Evolutionary conservation across 2,797 vertebrate species (phyloP), one percentile per base, ranked within the genome.

Genomic region (Avahi laniger): DNA sequence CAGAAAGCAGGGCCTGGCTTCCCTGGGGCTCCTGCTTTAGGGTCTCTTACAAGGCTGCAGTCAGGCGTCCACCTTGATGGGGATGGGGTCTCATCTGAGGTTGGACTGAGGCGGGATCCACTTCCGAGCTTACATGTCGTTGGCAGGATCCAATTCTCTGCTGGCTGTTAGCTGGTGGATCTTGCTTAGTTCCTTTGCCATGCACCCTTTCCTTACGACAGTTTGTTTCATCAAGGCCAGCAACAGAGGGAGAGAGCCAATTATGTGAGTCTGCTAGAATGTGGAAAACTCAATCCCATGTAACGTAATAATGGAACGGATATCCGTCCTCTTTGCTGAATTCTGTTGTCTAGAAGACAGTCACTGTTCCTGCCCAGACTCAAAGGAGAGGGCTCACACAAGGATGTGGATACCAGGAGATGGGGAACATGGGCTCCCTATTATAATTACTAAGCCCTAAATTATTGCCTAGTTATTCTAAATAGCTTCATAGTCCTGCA

Each of bases 401-500:
- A n/a, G 12, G 17, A 12, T 17, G 1, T 52, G 33, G 90, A 35
- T 20, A 69, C 17, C 41, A n/a, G 28, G 30, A 50, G n/a, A 10
- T 14, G 43, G 28, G 7, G 43, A 69, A 33, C 22, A 35, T 9
- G 28, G 26, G 67, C 14, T 57, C 35, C 52, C 38, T 50, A 24
- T 52, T 41, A 17, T 15, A 35, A 13, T 76, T 20, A 67, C 4
- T 38, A 63, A 88, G 15, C 33, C 57, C 57, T 57, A 50, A 89
- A 24, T 15, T 46, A 46, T 70, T 70, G 33, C 72, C 48, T 82
- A n/a, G 38, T 79, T 96, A 91, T 65, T 67, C 35, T 94, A 91
- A 93, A 94, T 96, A 94, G 81, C 22, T 93, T 70, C 26, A 12
- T 81, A 70, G 70, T 85, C 15, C 38, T 87, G 3, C 4, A 63